Evolutionary conservation across 2,797 vertebrate species (phyloP), one percentile per base, ranked within the genome.

Genomic region (Lepus oiostolus): DNA sequence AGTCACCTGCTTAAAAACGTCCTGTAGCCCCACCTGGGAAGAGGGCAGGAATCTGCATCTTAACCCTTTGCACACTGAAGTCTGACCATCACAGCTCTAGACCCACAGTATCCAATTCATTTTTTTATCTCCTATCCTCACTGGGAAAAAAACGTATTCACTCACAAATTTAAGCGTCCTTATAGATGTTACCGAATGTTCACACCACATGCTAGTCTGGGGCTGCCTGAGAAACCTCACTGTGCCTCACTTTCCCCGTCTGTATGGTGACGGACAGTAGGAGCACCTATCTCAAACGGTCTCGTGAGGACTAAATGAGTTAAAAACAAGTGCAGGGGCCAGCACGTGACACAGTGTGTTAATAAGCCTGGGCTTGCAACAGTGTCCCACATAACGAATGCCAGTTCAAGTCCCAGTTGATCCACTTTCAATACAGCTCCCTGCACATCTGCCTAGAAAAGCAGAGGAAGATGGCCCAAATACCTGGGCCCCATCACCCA

Each of bases 191-290:
- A 47, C 54, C 62, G 83, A 30, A 60, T 62, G 35, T 2, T 32
- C 68, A 35, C 68, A 38, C 30, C 21, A 22, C 35, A 6, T 42
- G 5, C 26, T 52, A 62, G 28, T 21, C 84, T 91, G 21, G 4
- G 9, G 68, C 6, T 47, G 28, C 65, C 70, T 22, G 16, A 24
- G 21, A 4, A 67, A 92, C 12, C 5, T 32, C 83, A 63, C 67
- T n/a, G 24, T 38, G 28, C 38, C 76, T 95, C 68, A 47, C 60
- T 80, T 32, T 95, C 52, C 70, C 67, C 63, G 65, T n/a, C 72
- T n/a, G 38, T 60, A 71, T 70, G 81, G 38, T 5, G 19, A 58
- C 62, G 50, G 21, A 10, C 24, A 68, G 58, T 42, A 42, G 77
- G 62, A 77, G 19, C 38, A 47, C 22, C 14, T 7, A 5, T 24